Evolutionary conservation across 2,113 vertebrate genomes (phyloP), one percentile per base, ranked within the genome.

Genomic region (Anguilla japonica): DNA sequence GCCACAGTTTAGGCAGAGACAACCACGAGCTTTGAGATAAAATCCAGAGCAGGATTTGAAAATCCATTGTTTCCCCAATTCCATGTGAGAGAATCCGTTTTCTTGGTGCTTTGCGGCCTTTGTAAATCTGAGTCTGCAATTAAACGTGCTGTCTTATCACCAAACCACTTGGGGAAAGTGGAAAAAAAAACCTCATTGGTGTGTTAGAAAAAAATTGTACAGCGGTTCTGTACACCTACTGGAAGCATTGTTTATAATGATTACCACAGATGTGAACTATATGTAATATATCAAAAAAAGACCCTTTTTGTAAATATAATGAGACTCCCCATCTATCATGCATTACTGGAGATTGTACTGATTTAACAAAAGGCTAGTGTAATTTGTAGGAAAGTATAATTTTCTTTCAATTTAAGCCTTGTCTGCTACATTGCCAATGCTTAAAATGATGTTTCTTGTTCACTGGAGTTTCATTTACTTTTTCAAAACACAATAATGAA

Each of bases 1-100:
- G 89, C 90, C 88, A 89, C 91, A 89, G 85, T 93, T 92, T 92
- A 91, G 91, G 92, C 91, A 85, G 86, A 92, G 88, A 90, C 89
- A 87, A 86, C 92, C 88, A 91, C 46, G 86, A 91, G 94, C 91
- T 92, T 93, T 93, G 91, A 94, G 94, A 95, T 95, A 93, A 91
- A 93, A 94, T 94, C 92, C 93, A 92, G 93, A 90, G 89, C 92
- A 92, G 94, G 94, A 94, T 96, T 95, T 94, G 90, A 92, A 90
- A 87, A 89, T 88, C 93, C 91, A 94, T 95, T 95, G 94, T 96
- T 92, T 95, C 92, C 71, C 89, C 34, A 34, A 91, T 92, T 89
- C 88, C 92, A 93, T 93, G 90, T 90, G 94, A 94, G 93, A 93
- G 88, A 93, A 94, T 93, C 94, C 89, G 91, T 93, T 93, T 93